A percentile compares a stretch with the other conserved stretches of the same genome.
phyloP scores from a whole-genome alignment of 2,888 invertebrate genomes.

The Trichopoda pennipes region DNA sequence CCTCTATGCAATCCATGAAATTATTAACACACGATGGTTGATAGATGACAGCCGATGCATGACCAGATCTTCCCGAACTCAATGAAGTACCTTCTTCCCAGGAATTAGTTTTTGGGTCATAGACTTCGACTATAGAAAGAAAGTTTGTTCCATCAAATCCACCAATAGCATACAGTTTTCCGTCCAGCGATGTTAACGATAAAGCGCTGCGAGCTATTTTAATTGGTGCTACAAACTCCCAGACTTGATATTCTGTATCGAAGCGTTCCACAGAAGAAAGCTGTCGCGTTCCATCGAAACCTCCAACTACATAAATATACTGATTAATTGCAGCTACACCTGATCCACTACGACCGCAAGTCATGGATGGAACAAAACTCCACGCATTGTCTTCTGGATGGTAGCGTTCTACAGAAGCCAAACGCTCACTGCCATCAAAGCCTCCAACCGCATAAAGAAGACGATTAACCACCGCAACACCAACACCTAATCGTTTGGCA shows the following conservation, averaged over 20 bases:
- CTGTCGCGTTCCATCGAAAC: conserved; percentile 93
- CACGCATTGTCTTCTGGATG: conserved; percentile 96
- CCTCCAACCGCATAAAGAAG: conserved; percentile 92
- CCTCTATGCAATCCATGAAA: conserved; percentile 78
- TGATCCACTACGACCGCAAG: conserved; percentile 90
- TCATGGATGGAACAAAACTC: conserved; percentile 90
- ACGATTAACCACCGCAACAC: conserved; percentile 90
- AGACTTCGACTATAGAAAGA: conserved; percentile 92
- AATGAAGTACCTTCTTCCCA: conserved; percentile 91
- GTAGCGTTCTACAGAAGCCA: conserved; percentile 93
- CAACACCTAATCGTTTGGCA: conserved; percentile 89
- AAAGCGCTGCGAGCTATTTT: conserved; percentile 92
- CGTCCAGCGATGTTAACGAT: conserved; percentile 92
- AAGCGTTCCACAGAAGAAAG: conserved; percentile 92
- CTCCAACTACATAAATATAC: conserved; percentile 95
- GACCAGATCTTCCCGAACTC: conserved; percentile 93
- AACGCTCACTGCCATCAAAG: conserved; percentile 90
- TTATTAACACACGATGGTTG: conserved; percentile 84
- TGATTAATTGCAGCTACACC: conserved; percentile 93
- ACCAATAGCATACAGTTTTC: conserved; percentile 94
- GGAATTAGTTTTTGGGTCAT: conserved; percentile 87
- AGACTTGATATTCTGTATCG: conserved; percentile 90
- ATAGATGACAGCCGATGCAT: conserved; percentile 94
- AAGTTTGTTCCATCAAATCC: conserved; percentile 95
- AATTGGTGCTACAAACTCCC: conserved; percentile 90